These are phyloP conservation scores for Linnaemya vulpina DNA, from an alignment of 2,888 invertebrate genomes.

Conservation along the genomic window DNA sequence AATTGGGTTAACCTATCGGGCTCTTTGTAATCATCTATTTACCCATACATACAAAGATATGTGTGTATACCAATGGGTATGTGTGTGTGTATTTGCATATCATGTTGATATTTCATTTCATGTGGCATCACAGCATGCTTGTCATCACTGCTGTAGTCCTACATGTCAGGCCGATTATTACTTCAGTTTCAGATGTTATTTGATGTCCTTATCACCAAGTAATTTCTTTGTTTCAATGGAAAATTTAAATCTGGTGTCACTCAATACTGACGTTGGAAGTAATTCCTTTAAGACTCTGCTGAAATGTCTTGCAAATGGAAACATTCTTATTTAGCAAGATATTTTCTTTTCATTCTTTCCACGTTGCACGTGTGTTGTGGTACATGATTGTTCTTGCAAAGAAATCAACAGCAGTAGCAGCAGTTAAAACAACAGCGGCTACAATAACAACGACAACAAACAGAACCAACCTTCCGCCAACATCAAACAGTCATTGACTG, in stretches of 20 bases:
- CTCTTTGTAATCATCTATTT: no score
- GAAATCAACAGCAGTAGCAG: constrained; percentile 14
- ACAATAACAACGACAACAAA: constrained; percentile 13
- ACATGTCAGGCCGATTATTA: background rate
- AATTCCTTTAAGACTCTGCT: constrained; percentile 50
- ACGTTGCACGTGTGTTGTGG: constrained; percentile 6
- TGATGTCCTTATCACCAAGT: background rate
- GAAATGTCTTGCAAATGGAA: constrained; percentile 24
- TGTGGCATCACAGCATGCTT: no score
- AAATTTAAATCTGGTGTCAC: constrained; percentile 25
- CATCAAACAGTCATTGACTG: constrained; percentile 67
- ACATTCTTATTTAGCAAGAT: constrained; percentile 29
- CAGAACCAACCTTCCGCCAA: constrained; percentile 64
- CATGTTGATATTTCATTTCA: no score
- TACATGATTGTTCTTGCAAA: constrained; percentile 36
- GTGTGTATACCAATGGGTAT: no score
- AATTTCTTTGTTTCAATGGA: background rate
- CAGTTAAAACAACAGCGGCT: constrained; percentile 2
- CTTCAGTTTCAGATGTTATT: background rate
- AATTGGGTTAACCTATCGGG: no score
- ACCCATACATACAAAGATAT: no score
- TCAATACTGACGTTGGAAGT: constrained; percentile 1
- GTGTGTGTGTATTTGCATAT: no score
- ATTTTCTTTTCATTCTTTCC: constrained; percentile 26
- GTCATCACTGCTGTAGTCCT: no score